Evolutionary conservation across 1,140 invertebrate species (phyloP).

Genomic region (Amyelois transitella): DNA sequence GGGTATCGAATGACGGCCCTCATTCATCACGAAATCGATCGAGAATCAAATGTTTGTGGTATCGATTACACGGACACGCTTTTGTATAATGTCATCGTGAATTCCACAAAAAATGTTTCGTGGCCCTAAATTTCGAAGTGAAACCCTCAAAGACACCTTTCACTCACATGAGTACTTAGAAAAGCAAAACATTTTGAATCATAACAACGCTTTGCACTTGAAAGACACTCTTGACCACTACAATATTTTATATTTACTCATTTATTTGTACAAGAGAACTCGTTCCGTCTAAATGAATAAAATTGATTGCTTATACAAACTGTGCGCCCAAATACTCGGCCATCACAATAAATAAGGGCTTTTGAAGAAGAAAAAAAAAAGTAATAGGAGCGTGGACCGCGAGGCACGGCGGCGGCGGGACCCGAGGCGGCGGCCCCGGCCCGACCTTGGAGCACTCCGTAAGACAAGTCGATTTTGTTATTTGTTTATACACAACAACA

Average conservation of each 20-base stretch:
- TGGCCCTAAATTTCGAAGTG: constrained; percentile 1
- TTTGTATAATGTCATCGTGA: constrained; percentile 19
- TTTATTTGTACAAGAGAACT: constrained; percentile 68
- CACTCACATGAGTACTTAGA: constrained; percentile 11
- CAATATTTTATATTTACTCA: constrained; percentile 59
- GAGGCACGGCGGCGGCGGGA: constrained; percentile 28
- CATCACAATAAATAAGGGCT: constrained; percentile 70
- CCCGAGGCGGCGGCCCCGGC: constrained; percentile 27
- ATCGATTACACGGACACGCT: constrained; percentile 58
- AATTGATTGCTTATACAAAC: constrained; percentile 75
- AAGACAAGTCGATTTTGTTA: constrained; percentile 72
- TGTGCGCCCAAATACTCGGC: constrained; percentile 69
- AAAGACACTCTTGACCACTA: constrained; percentile 24
- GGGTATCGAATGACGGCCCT: constrained; percentile 26
- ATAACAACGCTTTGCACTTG: constrained; percentile 31
- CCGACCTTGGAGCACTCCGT: constrained; percentile 62
- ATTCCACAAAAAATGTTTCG: background rate
- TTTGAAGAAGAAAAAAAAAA: constrained; percentile 61
- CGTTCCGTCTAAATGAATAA: constrained; percentile 72
- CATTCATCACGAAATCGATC: constrained; percentile 64
- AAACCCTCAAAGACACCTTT: background rate
- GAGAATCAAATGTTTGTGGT: constrained; percentile 43
- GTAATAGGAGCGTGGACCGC: constrained; percentile 41
- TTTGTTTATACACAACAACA: constrained; percentile 73
- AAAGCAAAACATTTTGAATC: constrained; percentile 33